phyloP scores from a whole-genome alignment of 1,140 invertebrate species.

The Procambarus virginalis region DNA sequence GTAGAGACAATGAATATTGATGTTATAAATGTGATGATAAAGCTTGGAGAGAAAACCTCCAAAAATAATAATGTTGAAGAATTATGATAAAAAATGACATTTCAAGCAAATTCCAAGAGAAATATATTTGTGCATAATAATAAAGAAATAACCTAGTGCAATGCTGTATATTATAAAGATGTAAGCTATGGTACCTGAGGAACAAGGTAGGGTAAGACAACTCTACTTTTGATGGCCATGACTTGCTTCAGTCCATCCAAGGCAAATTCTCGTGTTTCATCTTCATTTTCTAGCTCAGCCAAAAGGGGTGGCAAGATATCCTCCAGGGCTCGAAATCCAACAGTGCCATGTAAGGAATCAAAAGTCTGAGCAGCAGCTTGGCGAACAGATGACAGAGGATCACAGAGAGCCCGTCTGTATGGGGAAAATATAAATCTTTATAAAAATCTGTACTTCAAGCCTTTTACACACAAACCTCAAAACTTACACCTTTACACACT shows the following conservation, averaged over 20 bases:
- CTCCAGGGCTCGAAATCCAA: slow-evolving; percentile 95
- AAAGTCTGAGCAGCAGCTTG: slow-evolving; percentile 97
- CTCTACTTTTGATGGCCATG: slow-evolving; percentile 96
- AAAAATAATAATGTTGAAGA: too few species aligned
- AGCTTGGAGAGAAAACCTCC: too few species aligned
- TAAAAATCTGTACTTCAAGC: not conserved
- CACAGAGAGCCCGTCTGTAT: slow-evolving; percentile 88
- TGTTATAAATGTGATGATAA: too few species aligned
- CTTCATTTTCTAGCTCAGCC: slow-evolving; percentile 83
- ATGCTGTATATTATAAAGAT: too few species aligned
- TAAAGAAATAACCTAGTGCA: too few species aligned
- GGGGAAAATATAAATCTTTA: not conserved
- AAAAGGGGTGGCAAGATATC: slow-evolving; percentile 96
- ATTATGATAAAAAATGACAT: too few species aligned
- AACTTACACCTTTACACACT: too few species aligned
- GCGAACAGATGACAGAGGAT: slow-evolving; percentile 93
- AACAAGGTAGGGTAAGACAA: slow-evolving; percentile 95
- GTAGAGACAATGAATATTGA: too few species aligned
- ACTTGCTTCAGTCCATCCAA: slow-evolving; percentile 96
- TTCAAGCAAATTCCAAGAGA: too few species aligned
- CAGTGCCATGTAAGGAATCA: slow-evolving; percentile 94
- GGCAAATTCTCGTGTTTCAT: slow-evolving; percentile 84
- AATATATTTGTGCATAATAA: too few species aligned
- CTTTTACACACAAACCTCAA: too few species aligned
- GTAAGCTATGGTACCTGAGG: slow-evolving; percentile 77